Percentiles rank a stretch among this genome's conserved stretches.
phyloP scores from a whole-genome alignment of 2,888 invertebrate species.

The Pyrrhosoma nymphula region DNA sequence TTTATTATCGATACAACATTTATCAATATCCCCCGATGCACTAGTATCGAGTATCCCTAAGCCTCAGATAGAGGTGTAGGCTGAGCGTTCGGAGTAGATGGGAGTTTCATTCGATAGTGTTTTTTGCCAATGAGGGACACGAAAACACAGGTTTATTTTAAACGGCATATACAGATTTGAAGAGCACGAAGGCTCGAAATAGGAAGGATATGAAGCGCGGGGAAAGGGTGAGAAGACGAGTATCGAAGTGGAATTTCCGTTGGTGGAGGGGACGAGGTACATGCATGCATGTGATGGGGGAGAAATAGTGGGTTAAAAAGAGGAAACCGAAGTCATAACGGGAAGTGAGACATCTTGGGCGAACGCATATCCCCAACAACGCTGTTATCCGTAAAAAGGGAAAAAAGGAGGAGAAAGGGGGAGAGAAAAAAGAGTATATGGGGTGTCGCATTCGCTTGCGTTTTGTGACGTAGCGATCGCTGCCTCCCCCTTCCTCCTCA shows the following conservation, averaged over 20 bases:
- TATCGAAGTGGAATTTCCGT: conserved; percentile 9
- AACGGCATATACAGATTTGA: background rate
- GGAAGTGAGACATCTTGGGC: background rate
- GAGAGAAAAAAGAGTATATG: background rate
- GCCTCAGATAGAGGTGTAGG: too few relatives aligned
- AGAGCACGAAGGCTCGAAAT: too few relatives aligned
- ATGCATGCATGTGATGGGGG: background rate
- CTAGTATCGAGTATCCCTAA: too few relatives aligned
- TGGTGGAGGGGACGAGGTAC: background rate
- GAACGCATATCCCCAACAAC: background rate
- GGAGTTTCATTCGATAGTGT: background rate
- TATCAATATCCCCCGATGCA: too few relatives aligned
- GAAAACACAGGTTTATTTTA: background rate
- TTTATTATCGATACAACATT: too few relatives aligned
- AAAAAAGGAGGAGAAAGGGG: background rate
- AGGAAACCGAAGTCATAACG: background rate
- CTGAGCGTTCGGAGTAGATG: too few relatives aligned
- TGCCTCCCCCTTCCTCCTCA: background rate
- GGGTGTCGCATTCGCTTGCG: background rate
- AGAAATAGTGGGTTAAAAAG: background rate
- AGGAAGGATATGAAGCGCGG: too few relatives aligned
- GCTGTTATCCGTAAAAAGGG: too few relatives aligned
- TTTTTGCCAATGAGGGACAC: background rate
- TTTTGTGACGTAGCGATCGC: background rate
- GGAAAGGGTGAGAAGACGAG: background rate